A percentile compares a stretch with the other conserved stretches of the same genome.
These are phyloP conservation scores for Metallyticus violacea DNA, from an alignment of 2,888 invertebrate genomes.

Conservation along the genomic window DNA sequence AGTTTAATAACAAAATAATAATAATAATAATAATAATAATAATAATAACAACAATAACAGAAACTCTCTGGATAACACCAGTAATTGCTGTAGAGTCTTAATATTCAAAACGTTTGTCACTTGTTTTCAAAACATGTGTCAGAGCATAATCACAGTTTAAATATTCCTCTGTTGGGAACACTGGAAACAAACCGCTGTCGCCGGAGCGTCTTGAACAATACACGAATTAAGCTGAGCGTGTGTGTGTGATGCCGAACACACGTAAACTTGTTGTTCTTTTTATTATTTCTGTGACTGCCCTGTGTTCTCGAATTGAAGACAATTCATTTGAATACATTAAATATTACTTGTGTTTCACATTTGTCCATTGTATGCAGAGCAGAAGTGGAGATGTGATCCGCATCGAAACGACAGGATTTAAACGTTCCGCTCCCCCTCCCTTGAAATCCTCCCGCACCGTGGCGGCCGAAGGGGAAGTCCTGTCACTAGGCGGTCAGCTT, in stretches of 20 bases:
- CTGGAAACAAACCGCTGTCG: background rate
- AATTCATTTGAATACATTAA: slow-evolving; percentile 29
- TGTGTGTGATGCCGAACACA: slow-evolving; percentile 12
- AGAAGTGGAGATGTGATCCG: slow-evolving; percentile 8
- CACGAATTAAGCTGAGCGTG: slow-evolving; percentile 1
- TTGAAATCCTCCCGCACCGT: background rate
- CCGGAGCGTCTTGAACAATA: background rate
- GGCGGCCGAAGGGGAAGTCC: background rate
- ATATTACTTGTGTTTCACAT: slow-evolving; percentile 23
- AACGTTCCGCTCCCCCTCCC: background rate
- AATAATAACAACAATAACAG: too few relatives aligned
- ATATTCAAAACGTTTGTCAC: too few relatives aligned
- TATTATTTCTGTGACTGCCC: background rate
- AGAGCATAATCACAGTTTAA: background rate
- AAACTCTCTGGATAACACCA: too few relatives aligned
- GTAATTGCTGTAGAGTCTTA: too few relatives aligned
- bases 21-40: too few relatives aligned
- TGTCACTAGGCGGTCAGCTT: background rate
- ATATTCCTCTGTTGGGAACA: background rate
- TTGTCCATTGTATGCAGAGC: slow-evolving; percentile 26
- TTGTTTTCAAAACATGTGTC: background rate
- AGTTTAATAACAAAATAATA: too few relatives aligned
- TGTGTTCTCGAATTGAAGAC: slow-evolving; percentile 23
- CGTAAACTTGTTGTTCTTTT: background rate
- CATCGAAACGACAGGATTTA: slow-evolving; percentile 17